Percentiles rank a stretch among this genome's conserved stretches.
These are phyloP conservation scores for Taeniopygia guttata DNA, from an alignment of 2,797 vertebrate species.

Conservation along the genomic window DNA sequence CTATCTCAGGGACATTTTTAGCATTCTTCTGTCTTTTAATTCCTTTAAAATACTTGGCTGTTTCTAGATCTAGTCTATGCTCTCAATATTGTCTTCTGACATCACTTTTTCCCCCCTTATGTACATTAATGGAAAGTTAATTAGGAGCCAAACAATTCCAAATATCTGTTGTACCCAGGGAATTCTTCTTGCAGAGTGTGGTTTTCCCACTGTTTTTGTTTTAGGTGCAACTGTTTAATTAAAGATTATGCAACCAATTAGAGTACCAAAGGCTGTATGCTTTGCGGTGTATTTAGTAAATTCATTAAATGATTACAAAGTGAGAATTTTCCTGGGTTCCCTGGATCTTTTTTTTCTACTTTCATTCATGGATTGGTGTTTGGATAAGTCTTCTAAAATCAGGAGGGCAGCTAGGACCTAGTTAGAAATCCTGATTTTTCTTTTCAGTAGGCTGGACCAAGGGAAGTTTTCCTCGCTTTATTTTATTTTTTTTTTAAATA, in stretches of 20 bases:
- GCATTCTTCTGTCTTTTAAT: neutral
- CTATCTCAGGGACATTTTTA: neutral
- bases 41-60: neutral
- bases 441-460: neutral
- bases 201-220: neutral
- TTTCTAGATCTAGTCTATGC: neutral
- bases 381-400: neutral
- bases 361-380: neutral
- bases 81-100: neutral
- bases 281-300: neutral
- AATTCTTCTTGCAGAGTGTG: neutral
- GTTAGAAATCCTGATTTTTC: neutral
- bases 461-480: neutral
- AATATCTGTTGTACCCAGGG: neutral
- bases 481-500: neutral
- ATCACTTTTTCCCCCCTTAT: neutral
- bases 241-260: neutral
- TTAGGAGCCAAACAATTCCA: neutral
- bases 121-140: fast-evolving
- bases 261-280: neutral
- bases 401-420: neutral
- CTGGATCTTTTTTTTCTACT: neutral
- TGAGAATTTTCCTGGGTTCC: neutral
- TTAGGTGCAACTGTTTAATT: neutral
- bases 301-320: neutral